A percentile compares a stretch with the other conserved stretches of the same genome.
Evolutionary conservation across 2,888 invertebrate species (phyloP).

Genomic region (Philaethria dido): DNA sequence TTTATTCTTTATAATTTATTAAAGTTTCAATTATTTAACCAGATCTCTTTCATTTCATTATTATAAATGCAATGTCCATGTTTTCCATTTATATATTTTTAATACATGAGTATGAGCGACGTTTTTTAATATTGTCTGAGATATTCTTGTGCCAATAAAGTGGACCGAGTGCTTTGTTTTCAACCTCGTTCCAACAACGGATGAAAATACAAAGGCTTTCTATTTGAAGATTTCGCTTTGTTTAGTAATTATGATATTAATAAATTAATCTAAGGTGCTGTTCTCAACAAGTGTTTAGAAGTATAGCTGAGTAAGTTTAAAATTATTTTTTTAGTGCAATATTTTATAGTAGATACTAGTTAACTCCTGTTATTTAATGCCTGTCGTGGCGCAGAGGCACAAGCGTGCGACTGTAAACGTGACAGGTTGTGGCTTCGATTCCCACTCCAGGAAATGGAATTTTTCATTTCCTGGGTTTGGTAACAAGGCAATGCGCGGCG

Average conservation of each 20-base stretch:
- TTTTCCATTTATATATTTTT: background rate
- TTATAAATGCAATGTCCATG: background rate
- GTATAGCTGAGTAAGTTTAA: background rate
- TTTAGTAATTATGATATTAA: background rate
- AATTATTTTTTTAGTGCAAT: background rate
- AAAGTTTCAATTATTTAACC: no score
- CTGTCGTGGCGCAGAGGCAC: no score
- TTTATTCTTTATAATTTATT: no score
- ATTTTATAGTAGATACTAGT: no score
- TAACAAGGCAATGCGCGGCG: no score
- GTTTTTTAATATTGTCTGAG: background rate
- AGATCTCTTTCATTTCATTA: no score
- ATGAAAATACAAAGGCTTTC: background rate
- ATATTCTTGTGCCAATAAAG: background rate
- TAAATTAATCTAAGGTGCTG: background rate
- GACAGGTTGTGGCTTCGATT: no score
- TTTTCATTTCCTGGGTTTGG: no score
- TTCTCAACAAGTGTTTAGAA: background rate
- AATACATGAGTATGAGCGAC: background rate
- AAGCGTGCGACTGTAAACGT: no score
- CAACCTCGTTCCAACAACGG: background rate
- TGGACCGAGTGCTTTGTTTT: background rate
- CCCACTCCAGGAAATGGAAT: no score
- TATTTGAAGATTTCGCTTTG: background rate
- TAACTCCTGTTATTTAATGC: no score